Evolutionary conservation across 2,797 vertebrate species (phyloP), one percentile per base, ranked within the genome.

Genomic region (Alauda arvensis): DNA sequence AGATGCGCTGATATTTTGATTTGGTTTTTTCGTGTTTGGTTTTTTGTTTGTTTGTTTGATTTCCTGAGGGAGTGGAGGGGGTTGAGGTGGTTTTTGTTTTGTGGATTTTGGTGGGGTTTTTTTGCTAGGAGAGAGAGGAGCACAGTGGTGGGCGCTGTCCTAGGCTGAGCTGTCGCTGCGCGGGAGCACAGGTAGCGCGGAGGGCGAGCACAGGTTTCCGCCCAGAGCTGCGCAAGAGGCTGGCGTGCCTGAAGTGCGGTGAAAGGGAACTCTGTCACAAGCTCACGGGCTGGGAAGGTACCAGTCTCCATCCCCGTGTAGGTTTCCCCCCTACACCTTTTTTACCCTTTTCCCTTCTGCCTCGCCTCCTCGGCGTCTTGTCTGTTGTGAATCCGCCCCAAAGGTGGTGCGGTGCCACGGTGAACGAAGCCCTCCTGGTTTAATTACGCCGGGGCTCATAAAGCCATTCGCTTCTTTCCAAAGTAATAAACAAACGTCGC

Each of bases 401-500:
- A 88, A 93, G 83, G 86, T 87, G 85, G 69, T 90, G 90, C 70
- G 87, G 85, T 81, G 91, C 68, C 46, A 62, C 71, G 66, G 68
- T 66, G 86, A 57, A 45, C 71, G 70, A 8, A 70, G 67, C 63
- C 45, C 68, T 88, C 78, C 75, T 71, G 63, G 25, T 81, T 94
- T 95, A 94, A 95, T 96, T 96, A 76, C 94, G 88, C 96, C 88
- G 96, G 95, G 93, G 88, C 97, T 97, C 96, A 96, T 96, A 97
- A 97, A 98, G 97, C 96, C 97, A 97, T 97, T 97, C 97, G 87
- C 91, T 97, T 97, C 97, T 96, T 97, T 97, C 97, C 97, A 95
- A 95, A 96, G 96, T 96, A 97, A 97, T 98, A 99, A 99, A 99
- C 98, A 99, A 98, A 98, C 97, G 98, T 98, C 98, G 95, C 94